These are phyloP conservation scores for Mastacembelus armatus DNA, from an alignment of 2,797 vertebrate species.

Conservation along the genomic window DNA sequence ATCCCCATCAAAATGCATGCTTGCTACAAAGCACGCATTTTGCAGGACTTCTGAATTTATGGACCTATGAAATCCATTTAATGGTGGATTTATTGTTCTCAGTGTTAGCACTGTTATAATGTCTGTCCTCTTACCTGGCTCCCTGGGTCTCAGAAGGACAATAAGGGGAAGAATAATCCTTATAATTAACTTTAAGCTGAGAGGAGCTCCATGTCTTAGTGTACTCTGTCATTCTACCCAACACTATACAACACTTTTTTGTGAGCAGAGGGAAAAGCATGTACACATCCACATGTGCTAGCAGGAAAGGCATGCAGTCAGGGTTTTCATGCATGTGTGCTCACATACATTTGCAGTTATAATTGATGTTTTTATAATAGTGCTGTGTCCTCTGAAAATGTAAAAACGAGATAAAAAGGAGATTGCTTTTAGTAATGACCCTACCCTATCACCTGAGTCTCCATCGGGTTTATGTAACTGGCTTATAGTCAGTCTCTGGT, in stretches of 20 bases:
- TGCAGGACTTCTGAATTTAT: background rate
- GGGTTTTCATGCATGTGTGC: background rate
- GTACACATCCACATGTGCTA: background rate
- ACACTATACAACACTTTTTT: background rate
- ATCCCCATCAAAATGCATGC: conserved; percentile 56
- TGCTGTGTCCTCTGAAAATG: no score
- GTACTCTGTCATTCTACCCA: conserved; percentile 9
- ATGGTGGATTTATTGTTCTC: no score
- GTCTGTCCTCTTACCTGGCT: conserved; percentile 26
- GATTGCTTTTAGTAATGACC: no score
- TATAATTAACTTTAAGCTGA: conserved; percentile 50
- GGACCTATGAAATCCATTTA: no score
- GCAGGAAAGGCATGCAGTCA: background rate
- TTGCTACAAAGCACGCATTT: conserved; percentile 63
- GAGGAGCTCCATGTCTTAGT: background rate
- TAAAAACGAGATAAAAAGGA: no score
- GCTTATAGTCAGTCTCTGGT: no score
- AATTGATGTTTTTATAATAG: no score
- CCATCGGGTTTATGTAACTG: no score
- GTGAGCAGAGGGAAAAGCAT: background rate
- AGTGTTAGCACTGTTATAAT: background rate
- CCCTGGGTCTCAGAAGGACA: conserved; percentile 36
- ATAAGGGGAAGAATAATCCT: conserved; percentile 38
- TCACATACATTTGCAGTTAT: background rate
- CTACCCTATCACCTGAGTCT: no score